phyloP scores from a whole-genome alignment of 2,113 vertebrate genomes.

The Cromileptes altivelis region DNA sequence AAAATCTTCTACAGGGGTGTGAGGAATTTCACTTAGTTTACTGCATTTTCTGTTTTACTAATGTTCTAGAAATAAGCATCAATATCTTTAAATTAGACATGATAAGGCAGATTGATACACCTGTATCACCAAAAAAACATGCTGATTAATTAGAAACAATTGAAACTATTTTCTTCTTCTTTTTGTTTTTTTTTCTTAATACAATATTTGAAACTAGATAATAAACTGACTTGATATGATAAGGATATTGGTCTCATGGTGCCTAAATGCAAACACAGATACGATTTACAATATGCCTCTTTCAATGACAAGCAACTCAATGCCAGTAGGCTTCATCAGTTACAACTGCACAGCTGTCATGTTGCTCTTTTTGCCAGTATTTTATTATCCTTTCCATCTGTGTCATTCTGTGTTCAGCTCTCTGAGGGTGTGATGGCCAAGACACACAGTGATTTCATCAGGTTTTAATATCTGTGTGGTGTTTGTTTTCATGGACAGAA shows the following conservation, averaged over 20 bases:
- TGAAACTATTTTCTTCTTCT: neutral
- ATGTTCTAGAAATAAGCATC: neutral
- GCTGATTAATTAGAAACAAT: neutral
- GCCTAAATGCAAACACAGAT: neutral
- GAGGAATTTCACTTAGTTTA: neutral
- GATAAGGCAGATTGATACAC: neutral
- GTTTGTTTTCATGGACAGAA: constrained; percentile 46
- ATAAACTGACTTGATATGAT: neutral
- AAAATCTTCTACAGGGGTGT: neutral
- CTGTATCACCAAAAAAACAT: neutral
- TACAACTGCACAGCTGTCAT: constrained; percentile 28
- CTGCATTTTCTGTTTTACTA: neutral
- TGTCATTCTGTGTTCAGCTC: constrained; percentile 36
- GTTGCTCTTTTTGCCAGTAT: constrained; percentile 5
- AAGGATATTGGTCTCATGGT: neutral
- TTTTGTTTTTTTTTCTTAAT: neutral
- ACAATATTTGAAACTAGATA: neutral
- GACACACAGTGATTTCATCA: constrained; percentile 55
- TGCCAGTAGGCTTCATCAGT: constrained; percentile 17
- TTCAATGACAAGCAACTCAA: constrained; percentile 1
- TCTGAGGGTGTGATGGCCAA: constrained; percentile 22
- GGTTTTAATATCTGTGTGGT: constrained; percentile 66
- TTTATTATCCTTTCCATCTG: constrained; percentile 51
- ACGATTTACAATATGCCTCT: neutral
- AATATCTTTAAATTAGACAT: neutral